A percentile compares a stretch with the other conserved stretches of the same genome.
phyloP scores from a whole-genome alignment of 2,113 vertebrate genomes.

The Clarias gariepinus region DNA sequence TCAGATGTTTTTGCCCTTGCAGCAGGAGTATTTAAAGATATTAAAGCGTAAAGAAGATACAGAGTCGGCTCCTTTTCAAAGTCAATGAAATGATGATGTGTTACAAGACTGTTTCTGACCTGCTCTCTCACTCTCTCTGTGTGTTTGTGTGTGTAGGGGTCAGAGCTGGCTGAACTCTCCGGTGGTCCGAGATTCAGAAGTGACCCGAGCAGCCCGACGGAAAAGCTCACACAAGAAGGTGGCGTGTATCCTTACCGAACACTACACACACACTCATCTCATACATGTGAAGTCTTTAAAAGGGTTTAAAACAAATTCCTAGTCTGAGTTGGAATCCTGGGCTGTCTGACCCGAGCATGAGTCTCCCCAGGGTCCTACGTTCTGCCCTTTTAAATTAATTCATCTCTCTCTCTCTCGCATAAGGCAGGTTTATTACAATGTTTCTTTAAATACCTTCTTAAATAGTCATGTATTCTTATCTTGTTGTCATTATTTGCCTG shows the following conservation, averaged over 20 bases:
- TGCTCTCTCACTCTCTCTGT: neutral
- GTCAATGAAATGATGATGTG: neutral
- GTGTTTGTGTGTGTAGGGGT: slow-evolving; percentile 6
- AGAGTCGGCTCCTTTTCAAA: neutral
- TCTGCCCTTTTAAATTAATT: neutral
- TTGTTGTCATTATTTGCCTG: neutral
- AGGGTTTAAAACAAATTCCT: neutral
- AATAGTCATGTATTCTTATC: neutral
- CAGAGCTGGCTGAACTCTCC: slow-evolving; percentile 56
- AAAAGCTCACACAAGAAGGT: slow-evolving; percentile 75
- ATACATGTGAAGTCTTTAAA: neutral
- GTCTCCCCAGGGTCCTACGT: neutral
- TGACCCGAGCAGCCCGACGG: slow-evolving; percentile 70
- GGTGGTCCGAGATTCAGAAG: slow-evolving; percentile 66
- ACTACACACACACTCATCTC: neutral
- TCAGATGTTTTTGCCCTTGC: neutral
- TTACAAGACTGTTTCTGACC: neutral
- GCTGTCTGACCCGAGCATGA: neutral
- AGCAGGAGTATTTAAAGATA: neutral
- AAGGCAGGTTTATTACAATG: neutral
- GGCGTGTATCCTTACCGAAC: slow-evolving; percentile 76
- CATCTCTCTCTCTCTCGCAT: neutral
- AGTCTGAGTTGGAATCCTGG: neutral
- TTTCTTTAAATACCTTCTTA: neutral
- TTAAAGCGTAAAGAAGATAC: neutral